phyloP scores from a whole-genome alignment of 1,140 invertebrate genomes.

The Conopomorpha cramerella region DNA sequence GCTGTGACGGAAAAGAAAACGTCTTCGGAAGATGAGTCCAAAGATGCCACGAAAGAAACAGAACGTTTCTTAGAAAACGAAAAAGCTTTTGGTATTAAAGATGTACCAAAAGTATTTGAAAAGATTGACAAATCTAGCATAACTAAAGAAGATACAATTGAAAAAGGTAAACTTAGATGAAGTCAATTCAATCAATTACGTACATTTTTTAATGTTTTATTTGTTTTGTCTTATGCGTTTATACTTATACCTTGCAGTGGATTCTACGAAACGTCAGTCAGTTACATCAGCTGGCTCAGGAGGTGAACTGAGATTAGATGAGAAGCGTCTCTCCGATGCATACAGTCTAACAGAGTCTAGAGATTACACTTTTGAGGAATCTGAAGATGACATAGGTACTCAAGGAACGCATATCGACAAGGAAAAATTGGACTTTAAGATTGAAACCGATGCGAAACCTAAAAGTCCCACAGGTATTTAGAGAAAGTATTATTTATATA shows the following conservation, averaged over 20 bases:
- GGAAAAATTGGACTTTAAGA: conserved; percentile 25
- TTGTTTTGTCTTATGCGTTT: too few relatives aligned
- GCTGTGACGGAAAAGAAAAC: conserved; percentile 55
- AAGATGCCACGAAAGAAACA: conserved; percentile 19
- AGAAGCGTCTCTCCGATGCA: conserved; percentile 52
- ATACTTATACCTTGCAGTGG: too few relatives aligned
- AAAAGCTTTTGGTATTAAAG: conserved; percentile 8
- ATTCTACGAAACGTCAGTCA: conserved; percentile 35
- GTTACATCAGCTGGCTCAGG: conserved; percentile 45
- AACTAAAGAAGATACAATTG: conserved; percentile 17
- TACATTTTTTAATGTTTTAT: too few relatives aligned
- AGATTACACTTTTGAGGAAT: conserved; percentile 60
- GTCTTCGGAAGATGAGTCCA: conserved; percentile 52
- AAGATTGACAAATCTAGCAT: conserved; percentile 15
- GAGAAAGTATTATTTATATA: not conserved
- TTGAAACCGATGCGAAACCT: conserved; percentile 20
- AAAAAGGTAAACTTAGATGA: conserved; percentile 10
- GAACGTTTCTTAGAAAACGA: conserved; percentile 12
- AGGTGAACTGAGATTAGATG: conserved; percentile 38
- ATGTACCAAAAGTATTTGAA: conserved; percentile 17
- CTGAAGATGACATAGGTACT: conserved; percentile 52
- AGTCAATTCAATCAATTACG: not conserved
- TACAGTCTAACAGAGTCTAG: conserved; percentile 53
- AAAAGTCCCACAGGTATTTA: conserved; percentile 17
- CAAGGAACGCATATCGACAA: conserved; percentile 43